Evolutionary conservation across 2,113 vertebrate genomes (phyloP), one percentile per base, ranked within the genome.

Genomic region (Smithornis capensis): DNA sequence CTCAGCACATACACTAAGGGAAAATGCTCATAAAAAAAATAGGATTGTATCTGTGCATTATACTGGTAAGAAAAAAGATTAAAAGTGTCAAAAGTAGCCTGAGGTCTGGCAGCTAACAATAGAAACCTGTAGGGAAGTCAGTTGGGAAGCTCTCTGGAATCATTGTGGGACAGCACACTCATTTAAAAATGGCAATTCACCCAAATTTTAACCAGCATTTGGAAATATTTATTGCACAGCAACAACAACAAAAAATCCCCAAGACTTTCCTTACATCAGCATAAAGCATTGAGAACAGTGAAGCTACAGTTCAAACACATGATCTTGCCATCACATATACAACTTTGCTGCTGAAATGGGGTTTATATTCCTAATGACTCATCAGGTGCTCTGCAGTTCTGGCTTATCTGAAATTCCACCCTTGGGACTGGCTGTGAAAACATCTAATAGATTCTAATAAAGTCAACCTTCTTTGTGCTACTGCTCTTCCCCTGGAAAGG

Each of bases 81-180:
- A 60, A 62, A 93, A 86, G 73, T 87, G 83, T 87, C 73, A 78
- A 84, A 86, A 71, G 52, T 24, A 91, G 83, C 73, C 92, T 28
- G 19, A 90, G 80, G 76, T 67, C 73, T 92, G 77, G 68, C 68
- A 96, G 79, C 44, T 92, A 87, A 81, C 69, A 89, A 8, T 5
- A 78, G 40, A 18, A 67, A 84, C 73, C 64, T 78, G 44, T 7
- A 19, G 81, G 4, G n/a, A 78, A 80, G 45, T 73, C 57, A 90
- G 21, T 0, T 65, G 83, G 63, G 88, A 94, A 86, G 38, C 55
- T 86, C 63, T 83, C 67, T 89, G 89, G 83, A 70, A 55, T 23
- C 42, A 19, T 45, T 31, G 37, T 86, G 77, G 76, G 83, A 55
- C 21, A 64, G 6, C 4, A 42, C 7, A 22, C 4, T 68, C 19